phyloP scores from a whole-genome alignment of 2,113 vertebrate species.

The Mandrillus leucophaeus region DNA sequence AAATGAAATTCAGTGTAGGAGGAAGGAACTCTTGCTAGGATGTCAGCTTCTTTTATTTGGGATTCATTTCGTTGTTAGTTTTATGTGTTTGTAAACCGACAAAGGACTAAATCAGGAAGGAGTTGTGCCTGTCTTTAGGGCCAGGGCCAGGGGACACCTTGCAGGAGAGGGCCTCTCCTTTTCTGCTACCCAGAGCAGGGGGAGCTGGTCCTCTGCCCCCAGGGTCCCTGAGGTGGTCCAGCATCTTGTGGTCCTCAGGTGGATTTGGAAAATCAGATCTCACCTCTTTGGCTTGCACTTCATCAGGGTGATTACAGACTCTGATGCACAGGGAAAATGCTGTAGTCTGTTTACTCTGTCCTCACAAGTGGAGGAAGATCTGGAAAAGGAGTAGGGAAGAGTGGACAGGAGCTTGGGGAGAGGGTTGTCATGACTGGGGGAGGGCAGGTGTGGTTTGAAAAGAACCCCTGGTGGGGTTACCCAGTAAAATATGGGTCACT shows the following conservation, averaged over 20 bases:
- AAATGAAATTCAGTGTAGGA: neutral
- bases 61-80: neutral
- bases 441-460: neutral
- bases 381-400: neutral
- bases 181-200: neutral
- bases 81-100: constrained; percentile 12
- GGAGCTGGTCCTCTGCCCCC: neutral
- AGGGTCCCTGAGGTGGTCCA: neutral
- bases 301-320: neutral
- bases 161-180: neutral
- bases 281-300: neutral
- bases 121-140: neutral
- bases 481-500: neutral
- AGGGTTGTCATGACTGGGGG: neutral
- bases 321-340: neutral
- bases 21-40: neutral
- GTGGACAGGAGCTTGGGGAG: neutral
- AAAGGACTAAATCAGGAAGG: neutral
- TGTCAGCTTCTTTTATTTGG: neutral
- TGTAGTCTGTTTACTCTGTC: neutral
- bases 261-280: neutral
- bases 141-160: neutral
- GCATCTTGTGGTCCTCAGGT: neutral
- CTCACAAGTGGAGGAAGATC: neutral
- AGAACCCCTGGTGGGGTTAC: neutral